A percentile compares a stretch with the other conserved stretches of the same genome.
These are phyloP conservation scores for Oreochromis mossambicus DNA, from an alignment of 2,797 vertebrate species.

Conservation along the genomic window DNA sequence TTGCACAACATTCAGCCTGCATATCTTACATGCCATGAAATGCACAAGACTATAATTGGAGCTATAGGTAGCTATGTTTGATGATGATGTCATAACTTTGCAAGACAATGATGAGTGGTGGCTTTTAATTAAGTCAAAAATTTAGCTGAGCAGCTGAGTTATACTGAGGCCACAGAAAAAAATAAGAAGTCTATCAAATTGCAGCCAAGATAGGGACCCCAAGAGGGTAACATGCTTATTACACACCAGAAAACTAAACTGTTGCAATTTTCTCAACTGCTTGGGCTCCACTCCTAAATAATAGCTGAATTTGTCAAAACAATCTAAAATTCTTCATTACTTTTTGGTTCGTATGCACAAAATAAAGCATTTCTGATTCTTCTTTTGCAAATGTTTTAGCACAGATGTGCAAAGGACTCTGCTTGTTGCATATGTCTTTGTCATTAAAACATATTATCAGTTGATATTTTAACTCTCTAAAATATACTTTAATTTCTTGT, in stretches of 20 bases:
- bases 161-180: rapidly evolving
- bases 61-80: background rate
- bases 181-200: background rate
- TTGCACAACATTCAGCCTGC: background rate
- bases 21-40: background rate
- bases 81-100: background rate
- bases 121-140: background rate
- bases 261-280: background rate
- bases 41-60: background rate
- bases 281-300: background rate
- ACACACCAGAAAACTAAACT: background rate
- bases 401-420: background rate
- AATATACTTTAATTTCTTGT: background rate
- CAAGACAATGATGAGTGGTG: background rate
- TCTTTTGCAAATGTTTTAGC: background rate
- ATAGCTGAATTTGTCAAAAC: background rate
- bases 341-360: background rate
- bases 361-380: background rate
- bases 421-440: background rate
- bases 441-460: background rate
- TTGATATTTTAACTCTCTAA: background rate
- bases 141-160: background rate
- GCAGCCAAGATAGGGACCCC: background rate
- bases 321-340: background rate
- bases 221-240: background rate